Conservation (phyloP, 2,888 invertebrate genomes). For the Allolobophora icterica region DNA sequence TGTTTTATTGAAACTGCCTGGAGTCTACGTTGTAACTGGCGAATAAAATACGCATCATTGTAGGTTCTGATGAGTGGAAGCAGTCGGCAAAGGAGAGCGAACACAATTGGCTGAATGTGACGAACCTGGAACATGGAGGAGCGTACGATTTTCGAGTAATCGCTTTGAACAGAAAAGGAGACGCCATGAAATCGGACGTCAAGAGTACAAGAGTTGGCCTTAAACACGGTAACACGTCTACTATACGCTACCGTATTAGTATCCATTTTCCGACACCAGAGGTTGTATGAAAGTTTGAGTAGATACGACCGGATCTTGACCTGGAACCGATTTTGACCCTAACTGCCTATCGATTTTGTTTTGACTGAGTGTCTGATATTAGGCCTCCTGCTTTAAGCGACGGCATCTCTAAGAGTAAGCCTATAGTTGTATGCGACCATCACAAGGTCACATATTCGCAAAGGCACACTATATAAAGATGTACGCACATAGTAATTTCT, state of each 20-base stretch:
- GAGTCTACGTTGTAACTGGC: not conserved
- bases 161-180: slow-evolving; percentile 78
- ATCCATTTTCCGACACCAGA: too few relatives aligned
- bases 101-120: slow-evolving; percentile 71
- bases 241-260: not conserved
- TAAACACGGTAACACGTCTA: not conserved
- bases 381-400: too few relatives aligned
- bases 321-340: too few relatives aligned
- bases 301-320: too few relatives aligned
- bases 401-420: too few relatives aligned
- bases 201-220: not conserved
- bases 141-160: slow-evolving; percentile 87
- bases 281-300: too few relatives aligned
- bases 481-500: too few relatives aligned
- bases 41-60: not conserved
- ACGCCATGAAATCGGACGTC: slow-evolving; percentile 41
- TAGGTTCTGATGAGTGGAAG: slow-evolving; percentile 72
- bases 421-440: too few relatives aligned
- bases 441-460: too few relatives aligned
- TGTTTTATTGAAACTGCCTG: not conserved
- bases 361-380: too few relatives aligned
- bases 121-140: slow-evolving; percentile 80
- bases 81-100: slow-evolving; percentile 69
- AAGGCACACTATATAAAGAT: too few relatives aligned
- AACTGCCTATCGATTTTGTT: too few relatives aligned